phyloP scores from a whole-genome alignment of 1,140 invertebrate species.

The Tetramorium alpestre region DNA sequence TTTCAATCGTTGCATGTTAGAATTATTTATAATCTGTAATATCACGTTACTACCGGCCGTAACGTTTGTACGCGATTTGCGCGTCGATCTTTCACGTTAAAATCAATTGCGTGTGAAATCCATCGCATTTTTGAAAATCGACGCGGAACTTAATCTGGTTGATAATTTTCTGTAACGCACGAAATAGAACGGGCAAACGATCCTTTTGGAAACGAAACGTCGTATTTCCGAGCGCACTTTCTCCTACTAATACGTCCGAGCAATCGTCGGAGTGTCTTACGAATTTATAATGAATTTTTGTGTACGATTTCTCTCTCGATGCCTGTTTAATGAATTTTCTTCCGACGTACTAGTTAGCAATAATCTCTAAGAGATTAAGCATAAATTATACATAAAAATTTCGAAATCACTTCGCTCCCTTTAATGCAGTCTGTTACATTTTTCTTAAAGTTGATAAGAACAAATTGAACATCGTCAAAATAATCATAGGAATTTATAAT shows the following conservation, averaged over 20 bases:
- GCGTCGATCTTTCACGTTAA: not conserved
- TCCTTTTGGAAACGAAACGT: slow-evolving; percentile 2
- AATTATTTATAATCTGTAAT: not conserved
- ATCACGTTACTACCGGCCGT: not conserved
- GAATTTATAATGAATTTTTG: slow-evolving; percentile 22
- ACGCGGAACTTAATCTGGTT: slow-evolving; percentile 3
- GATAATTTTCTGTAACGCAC: not conserved
- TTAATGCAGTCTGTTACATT: not conserved
- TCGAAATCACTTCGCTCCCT: not conserved
- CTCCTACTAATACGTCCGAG: not conserved
- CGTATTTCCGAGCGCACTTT: slow-evolving; percentile 10
- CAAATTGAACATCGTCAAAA: not conserved
- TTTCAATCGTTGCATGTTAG: not conserved
- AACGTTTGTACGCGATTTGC: not conserved
- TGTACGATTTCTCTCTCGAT: not conserved
- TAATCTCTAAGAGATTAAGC: not conserved
- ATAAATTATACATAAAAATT: not conserved
- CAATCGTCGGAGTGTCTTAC: not conserved
- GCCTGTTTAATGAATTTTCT: not conserved
- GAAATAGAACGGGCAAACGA: not conserved
- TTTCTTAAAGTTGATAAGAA: not conserved
- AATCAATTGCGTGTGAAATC: not conserved
- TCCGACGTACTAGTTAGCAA: not conserved
- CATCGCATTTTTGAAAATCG: not conserved
- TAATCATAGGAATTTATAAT: not conserved